Base-by-base conservation (phyloP, 1,140 invertebrate genomes). In the Arion vulgaris region DNA sequence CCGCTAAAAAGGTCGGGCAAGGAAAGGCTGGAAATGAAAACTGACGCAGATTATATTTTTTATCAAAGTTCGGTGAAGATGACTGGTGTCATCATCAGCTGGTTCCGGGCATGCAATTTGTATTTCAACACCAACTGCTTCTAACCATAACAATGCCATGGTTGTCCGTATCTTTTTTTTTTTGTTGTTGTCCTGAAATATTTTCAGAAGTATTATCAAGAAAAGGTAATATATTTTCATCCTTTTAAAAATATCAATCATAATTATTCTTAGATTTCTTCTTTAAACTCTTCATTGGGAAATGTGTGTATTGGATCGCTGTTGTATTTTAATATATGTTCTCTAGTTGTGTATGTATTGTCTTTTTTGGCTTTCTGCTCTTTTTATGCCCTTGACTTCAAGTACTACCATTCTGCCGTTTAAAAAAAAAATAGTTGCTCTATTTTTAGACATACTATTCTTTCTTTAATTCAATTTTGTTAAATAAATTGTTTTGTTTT, bases 21-120 rank as follows among this genome's bases (percentile, higher is more conserved):
- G 78, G 78, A 15, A 69, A 45, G 41, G 78, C 26, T 39, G 62
- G 68, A 80, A 80, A 34, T 80, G 51, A 71, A 23, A n/a, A 15
- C 26, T 41, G 11, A n/a, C 9, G 23, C 36, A 72, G 38, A 41
- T 45, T 45, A 45, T 45, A 7, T 45, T 45, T 45, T 45, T 45
- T 45, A 7, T 45, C 15, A 45, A 45, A 15, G 15, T 66, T n/a
- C 62, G 17, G n/a, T 32, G 17, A 28, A n/a, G 19, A 19, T 15
- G 53, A 23, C 53, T n/a, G 23, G 17, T 57, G 53, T 57, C 23
- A 4, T 23, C 2, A 57, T 57, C 53, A 19, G 26, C 53, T 57
- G 53, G 45, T 49, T 9, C 45, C n/a, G n/a, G n/a, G n/a, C 41
- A 7, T 45, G 41, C 15, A 45, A 5, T 45, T 7, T 45, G 5